Percentiles rank a stretch among this genome's conserved stretches.
Evolutionary conservation across 30 jellyfish, hydroid and myxozoan species (phyloP).

Genomic region (Chironex yamaguchii): DNA sequence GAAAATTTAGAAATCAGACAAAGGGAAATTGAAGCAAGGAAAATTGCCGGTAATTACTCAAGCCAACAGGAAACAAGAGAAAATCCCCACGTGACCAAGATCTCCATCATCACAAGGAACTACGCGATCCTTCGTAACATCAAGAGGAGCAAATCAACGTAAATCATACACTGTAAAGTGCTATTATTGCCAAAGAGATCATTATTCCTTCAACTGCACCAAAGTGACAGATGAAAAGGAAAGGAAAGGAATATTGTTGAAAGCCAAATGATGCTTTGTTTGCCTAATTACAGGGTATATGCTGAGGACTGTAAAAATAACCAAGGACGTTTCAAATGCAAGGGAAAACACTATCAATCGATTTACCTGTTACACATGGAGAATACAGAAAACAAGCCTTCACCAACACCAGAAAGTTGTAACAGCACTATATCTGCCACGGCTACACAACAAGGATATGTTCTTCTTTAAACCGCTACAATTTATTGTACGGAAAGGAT

Average conservation of each 20-base stretch:
- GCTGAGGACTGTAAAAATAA: conserved; percentile 15
- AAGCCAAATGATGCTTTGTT: too few relatives aligned
- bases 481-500: too few relatives aligned
- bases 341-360: conserved; percentile 11
- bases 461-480: conserved; percentile 26
- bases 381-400: conserved; percentile 5
- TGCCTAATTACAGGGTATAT: too few relatives aligned
- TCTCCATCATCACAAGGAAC: conserved; percentile 1
- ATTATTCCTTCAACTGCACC: conserved; percentile 9
- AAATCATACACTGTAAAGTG: conserved; percentile 15
- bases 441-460: conserved; percentile 7
- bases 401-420: background rate
- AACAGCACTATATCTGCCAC: conserved; percentile 6
- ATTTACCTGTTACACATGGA: conserved; percentile 11
- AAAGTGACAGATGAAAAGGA: conserved; percentile 21
- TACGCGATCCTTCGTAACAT: conserved; percentile 3
- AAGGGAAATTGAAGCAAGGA: conserved; percentile 25
- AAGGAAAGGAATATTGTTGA: background rate
- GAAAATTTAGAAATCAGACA: conserved; percentile 20
- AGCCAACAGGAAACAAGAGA: background rate
- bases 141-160: background rate
- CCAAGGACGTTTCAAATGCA: conserved; percentile 10
- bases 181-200: conserved; percentile 26
- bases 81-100: background rate
- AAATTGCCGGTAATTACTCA: background rate